Conservation (phyloP, 2,113 vertebrate genomes). For the Phalacrocorax carbo region DNA sequence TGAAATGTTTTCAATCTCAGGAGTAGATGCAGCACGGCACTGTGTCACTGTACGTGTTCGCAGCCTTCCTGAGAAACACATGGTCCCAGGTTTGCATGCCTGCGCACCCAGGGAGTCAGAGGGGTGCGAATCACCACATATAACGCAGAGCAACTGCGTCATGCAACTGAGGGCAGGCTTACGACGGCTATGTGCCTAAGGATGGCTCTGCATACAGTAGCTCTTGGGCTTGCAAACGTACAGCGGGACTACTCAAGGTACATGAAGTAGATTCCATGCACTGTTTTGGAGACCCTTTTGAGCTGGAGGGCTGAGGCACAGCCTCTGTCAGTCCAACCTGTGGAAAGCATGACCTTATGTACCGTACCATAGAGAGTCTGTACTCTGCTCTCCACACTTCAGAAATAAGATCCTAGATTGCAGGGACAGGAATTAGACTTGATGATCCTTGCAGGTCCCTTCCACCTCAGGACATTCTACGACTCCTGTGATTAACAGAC, state of each 20-base stretch:
- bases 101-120: background rate
- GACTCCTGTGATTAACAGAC: background rate
- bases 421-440: too few relatives aligned
- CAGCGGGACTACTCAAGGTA: fast-evolving
- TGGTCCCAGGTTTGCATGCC: background rate
- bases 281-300: background rate
- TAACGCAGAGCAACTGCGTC: background rate
- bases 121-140: fast-evolving
- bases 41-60: background rate
- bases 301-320: background rate
- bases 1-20: background rate
- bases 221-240: background rate
- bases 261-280: fast-evolving
- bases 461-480: too few relatives aligned
- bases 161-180: fast-evolving
- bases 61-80: background rate
- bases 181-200: background rate
- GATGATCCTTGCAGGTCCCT: too few relatives aligned
- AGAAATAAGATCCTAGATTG: background rate
- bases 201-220: background rate
- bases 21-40: background rate
- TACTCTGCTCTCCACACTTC: background rate
- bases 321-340: background rate
- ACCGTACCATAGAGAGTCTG: fast-evolving
- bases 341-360: background rate